These are phyloP conservation scores for Trachelus stipa DNA, from an alignment of 2,888 invertebrate species.

Conservation along the genomic window DNA sequence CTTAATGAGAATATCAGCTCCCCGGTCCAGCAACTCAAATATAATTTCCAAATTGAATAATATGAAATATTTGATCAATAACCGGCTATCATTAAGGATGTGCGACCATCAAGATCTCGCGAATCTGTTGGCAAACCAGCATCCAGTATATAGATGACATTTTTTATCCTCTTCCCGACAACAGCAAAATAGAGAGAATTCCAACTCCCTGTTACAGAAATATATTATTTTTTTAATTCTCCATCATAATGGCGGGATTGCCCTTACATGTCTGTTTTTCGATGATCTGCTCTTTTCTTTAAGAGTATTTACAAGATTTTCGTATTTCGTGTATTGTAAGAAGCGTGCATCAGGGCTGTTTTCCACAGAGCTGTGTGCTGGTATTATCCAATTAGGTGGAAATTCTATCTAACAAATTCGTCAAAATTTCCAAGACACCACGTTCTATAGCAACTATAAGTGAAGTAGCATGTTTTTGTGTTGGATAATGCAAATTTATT, in stretches of 20 bases:
- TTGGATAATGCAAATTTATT: constrained; percentile 42
- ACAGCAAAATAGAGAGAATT: constrained; percentile 42
- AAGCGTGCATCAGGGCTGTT: constrained; percentile 46
- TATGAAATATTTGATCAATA: constrained; percentile 3
- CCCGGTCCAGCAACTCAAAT: constrained; percentile 29
- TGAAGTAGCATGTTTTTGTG: constrained; percentile 34
- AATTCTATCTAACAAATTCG: constrained; percentile 35
- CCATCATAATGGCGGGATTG: background rate
- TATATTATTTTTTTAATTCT: too few relatives aligned
- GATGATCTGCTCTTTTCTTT: constrained; percentile 36
- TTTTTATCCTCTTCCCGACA: constrained; percentile 33
- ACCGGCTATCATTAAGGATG: constrained; percentile 45
- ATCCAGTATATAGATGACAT: constrained; percentile 35
- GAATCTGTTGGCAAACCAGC: constrained; percentile 26
- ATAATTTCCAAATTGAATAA: constrained; percentile 37
- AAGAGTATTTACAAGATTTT: constrained; percentile 37
- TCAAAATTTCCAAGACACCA: constrained; percentile 34
- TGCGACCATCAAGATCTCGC: constrained; percentile 34
- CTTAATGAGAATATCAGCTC: constrained; percentile 26
- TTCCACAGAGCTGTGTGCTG: constrained; percentile 36
- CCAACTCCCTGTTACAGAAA: constrained; percentile 39
- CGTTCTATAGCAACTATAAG: constrained; percentile 40
- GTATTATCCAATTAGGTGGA: constrained; percentile 32
- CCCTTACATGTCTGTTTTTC: constrained; percentile 37
- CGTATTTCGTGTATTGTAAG: constrained; percentile 30